Base-by-base conservation (phyloP, 1,140 invertebrate species). In the Papilio polytes region DNA sequence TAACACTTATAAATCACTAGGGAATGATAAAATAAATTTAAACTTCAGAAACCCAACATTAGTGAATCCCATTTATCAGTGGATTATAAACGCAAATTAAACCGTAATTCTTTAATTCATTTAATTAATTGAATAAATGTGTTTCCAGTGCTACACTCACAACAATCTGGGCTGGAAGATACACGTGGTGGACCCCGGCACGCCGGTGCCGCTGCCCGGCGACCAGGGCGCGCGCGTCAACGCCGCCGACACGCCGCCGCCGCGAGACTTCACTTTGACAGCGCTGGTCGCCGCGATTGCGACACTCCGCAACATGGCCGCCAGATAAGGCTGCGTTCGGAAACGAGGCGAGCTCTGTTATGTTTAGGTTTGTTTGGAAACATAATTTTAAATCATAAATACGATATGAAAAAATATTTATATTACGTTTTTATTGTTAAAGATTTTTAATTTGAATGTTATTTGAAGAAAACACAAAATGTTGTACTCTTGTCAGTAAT, bases 131-230 rank as follows among this genome's bases (percentile, higher is more conserved):
- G 36, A 31, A 70, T 36, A 31, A 36, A 0, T 22, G 84, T 12
- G 7, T 74, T 95, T 96, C 3, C 95, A 99, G 98, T 99, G 98
- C 94, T 99, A 98, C 93, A 97, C 97, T 8, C 98, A 99, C 94
- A 98, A 97, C 80, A 98, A 98, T 92, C 96, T 99, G 70, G 98
- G 98, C 10, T 99, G 98, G 98, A 99, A 98, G 92, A 99, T 99
- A 82, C 96, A 98, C 88, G 98, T 99, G 0, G 96, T 98, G 0
- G 96, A 99, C 86, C 95, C 96, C 13, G 97, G 96, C 4, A 92
- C 94, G 72, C 44, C 89, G 0, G 86, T 94, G 1, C 92, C 91
- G 3, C 66, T 89, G 2, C 87, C 90, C 0, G 85, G 87, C 2
- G 89, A 90, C 44, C 88, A 87, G 56, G 85, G 84, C 51, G 87